Base-by-base conservation (phyloP, 2,888 invertebrate species). In the Xanthorhoe spadicearia region DNA sequence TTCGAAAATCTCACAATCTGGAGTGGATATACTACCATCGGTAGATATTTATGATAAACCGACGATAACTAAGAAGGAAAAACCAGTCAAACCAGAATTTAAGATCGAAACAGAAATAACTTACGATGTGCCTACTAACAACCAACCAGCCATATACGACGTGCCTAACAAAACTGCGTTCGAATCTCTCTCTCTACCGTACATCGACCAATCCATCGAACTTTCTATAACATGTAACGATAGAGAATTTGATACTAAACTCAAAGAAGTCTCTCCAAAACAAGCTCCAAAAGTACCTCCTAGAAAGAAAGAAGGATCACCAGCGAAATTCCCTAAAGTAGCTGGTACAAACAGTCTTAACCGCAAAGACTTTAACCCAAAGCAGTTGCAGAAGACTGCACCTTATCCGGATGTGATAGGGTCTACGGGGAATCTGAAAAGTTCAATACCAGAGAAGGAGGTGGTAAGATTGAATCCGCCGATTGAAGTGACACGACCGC, bases 401-500 rank as follows among this genome's bases (percentile, higher is more conserved):
- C 87, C 87, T 8, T 92, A 89, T 77, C 91, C 92, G 0, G 90
- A 90, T 73, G 80, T 75, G 4, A 78, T 90, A 73, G 89, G 88
- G 15, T 93, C 92, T n/a, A 91, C 89, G 7, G 90, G 89, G 0
- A 92, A 90, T 77, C 79, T 94, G 50, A 94, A 94, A 71, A 81
- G 80, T 70, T 72, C 77, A 10, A 82, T 83, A 58, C 85, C 86
- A 17, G 92, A 93, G 55, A 92, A 88, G 74, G 91, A 89, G 69
- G 89, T 89, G 9, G 87, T 85, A 71, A 94, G 90, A 85, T 89
- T 94, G 71, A 94, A 92, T 83, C 94, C 91, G 69, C 93, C 91
- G 53, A 89, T 88, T 61, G 94, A 93, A 86, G 95, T 95, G 52
- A 93, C 94, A 13, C 90, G 96, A 71, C 96, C 96, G 48, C 89